A percentile compares a stretch with the other conserved stretches of the same genome.
Conservation (phyloP, 1,140 invertebrate genomes). For the Frieseomelitta varia region DNA sequence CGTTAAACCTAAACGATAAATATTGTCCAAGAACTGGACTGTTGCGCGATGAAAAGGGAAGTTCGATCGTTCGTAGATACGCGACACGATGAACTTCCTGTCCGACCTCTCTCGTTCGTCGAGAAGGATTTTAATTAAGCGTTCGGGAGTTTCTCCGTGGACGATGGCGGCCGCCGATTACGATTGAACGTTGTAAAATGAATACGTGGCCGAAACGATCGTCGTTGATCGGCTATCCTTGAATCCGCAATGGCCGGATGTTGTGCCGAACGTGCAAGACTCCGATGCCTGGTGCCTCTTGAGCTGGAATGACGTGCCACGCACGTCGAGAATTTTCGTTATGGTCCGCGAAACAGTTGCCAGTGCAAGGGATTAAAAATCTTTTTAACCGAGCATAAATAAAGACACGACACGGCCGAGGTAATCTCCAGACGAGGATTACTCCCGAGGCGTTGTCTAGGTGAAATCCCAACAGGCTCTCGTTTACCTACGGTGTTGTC, state of each 20-base stretch:
- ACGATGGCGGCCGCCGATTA: neutral
- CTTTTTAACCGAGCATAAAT: conserved; percentile 72
- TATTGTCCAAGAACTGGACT: neutral
- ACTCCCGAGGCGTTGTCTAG: conserved; percentile 1
- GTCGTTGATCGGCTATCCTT: neutral
- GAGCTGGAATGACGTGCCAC: no score
- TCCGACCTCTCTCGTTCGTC: no score
- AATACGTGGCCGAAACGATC: neutral
- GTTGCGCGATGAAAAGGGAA: neutral
- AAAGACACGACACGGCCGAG: conserved; percentile 46
- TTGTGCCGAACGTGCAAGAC: neutral
- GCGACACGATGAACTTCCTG: no score
- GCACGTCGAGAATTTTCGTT: no score
- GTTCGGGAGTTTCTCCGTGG: neutral
- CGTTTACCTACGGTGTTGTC: conserved; percentile 49
- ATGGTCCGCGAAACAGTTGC: no score
- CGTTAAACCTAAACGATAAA: neutral
- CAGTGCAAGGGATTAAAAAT: no score
- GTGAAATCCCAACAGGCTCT: conserved; percentile 17
- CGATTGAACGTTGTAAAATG: neutral
- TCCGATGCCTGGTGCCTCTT: conserved; percentile 50
- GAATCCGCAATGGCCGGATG: no score
- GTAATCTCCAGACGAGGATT: conserved; percentile 62
- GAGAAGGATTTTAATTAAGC: neutral
- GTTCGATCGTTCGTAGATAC: no score